Evolutionary conservation across 1,140 invertebrate genomes (phyloP), one percentile per base, ranked within the genome.

Genomic region (Calliphora vicina): DNA sequence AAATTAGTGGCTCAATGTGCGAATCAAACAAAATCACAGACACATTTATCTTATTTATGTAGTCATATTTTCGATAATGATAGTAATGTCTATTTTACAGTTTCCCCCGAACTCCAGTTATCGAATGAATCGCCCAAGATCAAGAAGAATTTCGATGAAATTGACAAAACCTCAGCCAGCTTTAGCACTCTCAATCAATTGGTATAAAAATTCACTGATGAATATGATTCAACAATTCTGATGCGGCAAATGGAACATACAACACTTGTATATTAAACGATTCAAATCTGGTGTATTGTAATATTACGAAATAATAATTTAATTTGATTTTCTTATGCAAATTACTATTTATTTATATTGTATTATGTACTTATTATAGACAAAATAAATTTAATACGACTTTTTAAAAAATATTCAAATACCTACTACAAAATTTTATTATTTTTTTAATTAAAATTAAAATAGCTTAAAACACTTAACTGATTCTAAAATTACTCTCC

Each of bases 111-210:
- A 25, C n/a, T 78, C 13, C 74, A 78, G 25, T 13, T 78, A 13
- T 23, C 74, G 10, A 25, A 42, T 25, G 74, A 80, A 27, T 27
- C 4, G 9, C 45, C 76, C 20, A 83, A 83, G n/a, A 26, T 80
- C 23, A 84, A 84, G n/a, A 84, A 82, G 43, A 84, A 84, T 57
- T 84, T 84, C 43, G 83, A 84, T 82, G 83, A 84, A 84, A 84
- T 84, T 43, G 83, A 84, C 61, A 84, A 84, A 61, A 78, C 83
- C 15, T 84, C 83, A 15, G 73, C 80, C 8, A 78, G 72, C 25
- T 84, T 84, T 27, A 84, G 73, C 81, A 84, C 83, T 78, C 74
- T 84, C 13, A 84, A 84, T 45, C 83, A 84, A 80, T 50, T 84
- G 6, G 82, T 84, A 67, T 84, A 84, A 84, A 67, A 25, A 67